Conservation (phyloP, 2,888 invertebrate genomes). For the Eurois occulta region DNA sequence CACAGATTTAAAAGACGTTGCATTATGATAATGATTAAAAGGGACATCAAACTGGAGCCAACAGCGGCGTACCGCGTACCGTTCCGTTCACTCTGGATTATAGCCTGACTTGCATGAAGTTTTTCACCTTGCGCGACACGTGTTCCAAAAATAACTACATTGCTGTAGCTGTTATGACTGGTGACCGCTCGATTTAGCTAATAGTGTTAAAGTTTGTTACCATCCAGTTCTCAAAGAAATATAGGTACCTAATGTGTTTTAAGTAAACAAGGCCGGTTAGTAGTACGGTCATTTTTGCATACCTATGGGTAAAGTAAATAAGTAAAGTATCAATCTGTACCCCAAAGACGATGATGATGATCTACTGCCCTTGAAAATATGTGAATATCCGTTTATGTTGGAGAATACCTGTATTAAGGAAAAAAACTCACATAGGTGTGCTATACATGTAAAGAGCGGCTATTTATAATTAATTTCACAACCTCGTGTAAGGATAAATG, state of each 20-base stretch:
- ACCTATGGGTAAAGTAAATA: not conserved
- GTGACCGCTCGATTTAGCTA: slow-evolving; percentile 27
- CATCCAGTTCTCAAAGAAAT: not conserved
- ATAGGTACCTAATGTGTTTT: not conserved
- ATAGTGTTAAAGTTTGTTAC: slow-evolving; percentile 16
- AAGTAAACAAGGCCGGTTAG: not conserved
- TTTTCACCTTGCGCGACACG: slow-evolving; percentile 66
- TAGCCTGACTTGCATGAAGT: slow-evolving; percentile 70
- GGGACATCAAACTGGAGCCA: slow-evolving; percentile 62
- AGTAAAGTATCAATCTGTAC: no score
- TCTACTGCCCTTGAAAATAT: not conserved
- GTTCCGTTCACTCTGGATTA: slow-evolving; percentile 64
- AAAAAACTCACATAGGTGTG: not conserved
- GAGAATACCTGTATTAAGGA: not conserved
- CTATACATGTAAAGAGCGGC: slow-evolving; percentile 2
- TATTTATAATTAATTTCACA: slow-evolving; percentile 17
- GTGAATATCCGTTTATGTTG: not conserved
- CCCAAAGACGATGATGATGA: no score
- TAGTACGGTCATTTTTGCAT: not conserved
- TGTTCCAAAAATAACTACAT: slow-evolving; percentile 51
- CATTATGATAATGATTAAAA: slow-evolving; percentile 57
- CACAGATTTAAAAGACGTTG: slow-evolving; percentile 48
- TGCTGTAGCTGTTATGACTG: slow-evolving; percentile 47
- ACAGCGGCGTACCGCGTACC: slow-evolving; percentile 34
- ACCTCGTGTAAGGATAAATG: slow-evolving; percentile 33